Conservation (phyloP, 2,888 invertebrate genomes). For the Athetis lepigone region DNA sequence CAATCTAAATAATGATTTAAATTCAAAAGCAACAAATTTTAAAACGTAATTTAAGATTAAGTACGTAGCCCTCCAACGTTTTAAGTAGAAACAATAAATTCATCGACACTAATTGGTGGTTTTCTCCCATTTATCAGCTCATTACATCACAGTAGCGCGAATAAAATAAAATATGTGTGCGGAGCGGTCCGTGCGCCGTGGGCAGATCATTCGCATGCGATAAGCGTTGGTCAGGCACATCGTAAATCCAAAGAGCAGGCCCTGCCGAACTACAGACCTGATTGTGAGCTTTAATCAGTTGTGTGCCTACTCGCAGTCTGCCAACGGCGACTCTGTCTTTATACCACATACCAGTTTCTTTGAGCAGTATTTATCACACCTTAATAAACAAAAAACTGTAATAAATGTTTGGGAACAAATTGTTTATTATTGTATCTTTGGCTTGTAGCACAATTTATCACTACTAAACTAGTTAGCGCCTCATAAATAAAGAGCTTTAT, state of each 20-base stretch:
- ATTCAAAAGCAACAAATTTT: constrained; percentile 78
- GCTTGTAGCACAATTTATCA: constrained; percentile 46
- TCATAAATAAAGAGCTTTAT: constrained; percentile 51
- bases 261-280: constrained; percentile 89
- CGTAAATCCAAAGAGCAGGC: constrained; percentile 90
- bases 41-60: constrained; percentile 88
- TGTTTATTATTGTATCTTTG: constrained; percentile 42
- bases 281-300: constrained; percentile 88
- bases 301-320: constrained; percentile 77
- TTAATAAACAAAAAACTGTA: constrained; percentile 23
- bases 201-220: constrained; percentile 90
- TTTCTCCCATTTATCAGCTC: constrained; percentile 91
- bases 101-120: constrained; percentile 91
- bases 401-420: constrained; percentile 45
- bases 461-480: constrained; percentile 48
- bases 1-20: constrained; percentile 75
- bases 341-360: constrained; percentile 49
- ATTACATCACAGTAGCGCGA: constrained; percentile 91
- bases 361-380: constrained; percentile 19
- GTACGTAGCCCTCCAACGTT: constrained; percentile 89
- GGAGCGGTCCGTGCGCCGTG: constrained; percentile 88
- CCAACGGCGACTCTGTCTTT: constrained; percentile 42
- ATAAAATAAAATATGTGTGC: constrained; percentile 91
- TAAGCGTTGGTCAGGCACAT: constrained; percentile 90
- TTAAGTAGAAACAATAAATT: constrained; percentile 91